Base-by-base conservation (phyloP, 64 coral and sea anemone genomes). In the Acropora tenuis region DNA sequence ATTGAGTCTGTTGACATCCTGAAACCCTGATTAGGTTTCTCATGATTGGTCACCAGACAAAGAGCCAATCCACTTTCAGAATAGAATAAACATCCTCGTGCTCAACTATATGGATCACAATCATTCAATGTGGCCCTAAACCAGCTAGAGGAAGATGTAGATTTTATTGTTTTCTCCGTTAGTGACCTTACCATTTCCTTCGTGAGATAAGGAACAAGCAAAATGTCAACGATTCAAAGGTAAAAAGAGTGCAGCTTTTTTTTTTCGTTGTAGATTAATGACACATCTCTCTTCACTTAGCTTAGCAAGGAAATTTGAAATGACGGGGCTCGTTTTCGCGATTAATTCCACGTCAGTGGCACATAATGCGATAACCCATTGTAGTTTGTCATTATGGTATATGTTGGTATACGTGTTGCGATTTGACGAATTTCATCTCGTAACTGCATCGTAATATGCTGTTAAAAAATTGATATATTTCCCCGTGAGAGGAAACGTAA, bases 161-260 rank as follows among this genome's bases (percentile, higher is more conserved):
- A 46, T 49, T 84, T 6, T 17, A 84, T 30, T 17, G 12, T 69
- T 50, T 72, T 84, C 45, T 84, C 44, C 16, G 30, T 2, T 61
- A 10, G 2, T 2, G 43, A 71, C 17, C 17, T 41, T 58, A 47
- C 44, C 48, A 8, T 67, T 63, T 16, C n/a, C 43, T 45, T 65
- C 49, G 17, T 69, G 6, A 71, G 43, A 83, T 66, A 48, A 71
- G 43, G 71, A 45, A 48, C 0, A 69, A 46, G 17, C 67, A 44
- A 84, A 48, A 84, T 84, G 82, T 84, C 82, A 6, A 84, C 82
- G 65, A 84, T 84, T 84, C 82, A 84, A 69, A 84, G 82, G 82
- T 84, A 49, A 71, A 71, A 63, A 12, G 30, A 30, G 30, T 30
- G 30, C 30, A 10, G 60, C 13, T 63, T 63, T 15, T 13, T 10